phyloP scores from a whole-genome alignment of 2,888 invertebrate genomes.

The Graphium colonna region DNA sequence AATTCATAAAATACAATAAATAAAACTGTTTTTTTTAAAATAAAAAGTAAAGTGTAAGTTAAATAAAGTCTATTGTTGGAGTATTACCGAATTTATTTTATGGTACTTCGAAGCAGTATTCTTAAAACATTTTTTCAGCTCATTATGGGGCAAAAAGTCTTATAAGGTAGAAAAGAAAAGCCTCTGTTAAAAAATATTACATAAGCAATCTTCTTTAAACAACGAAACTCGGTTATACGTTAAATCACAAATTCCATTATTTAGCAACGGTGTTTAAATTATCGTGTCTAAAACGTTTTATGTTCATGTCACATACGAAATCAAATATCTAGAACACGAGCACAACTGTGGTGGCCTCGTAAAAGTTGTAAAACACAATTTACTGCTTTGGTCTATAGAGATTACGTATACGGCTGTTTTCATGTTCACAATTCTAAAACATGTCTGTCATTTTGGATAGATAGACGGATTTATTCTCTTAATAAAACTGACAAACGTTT shows the following conservation, averaged over 20 bases:
- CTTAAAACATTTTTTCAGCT: too few species aligned
- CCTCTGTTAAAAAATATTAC: too few species aligned
- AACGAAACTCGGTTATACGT: not conserved
- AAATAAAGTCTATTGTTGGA: too few species aligned
- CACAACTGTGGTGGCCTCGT: constrained; percentile 18
- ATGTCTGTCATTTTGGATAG: not conserved
- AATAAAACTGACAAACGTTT: not conserved
- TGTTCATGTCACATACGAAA: constrained; percentile 19
- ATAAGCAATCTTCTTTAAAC: too few species aligned
- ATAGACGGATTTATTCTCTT: not conserved
- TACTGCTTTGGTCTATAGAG: constrained; percentile 19
- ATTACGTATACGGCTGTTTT: constrained; percentile 14
- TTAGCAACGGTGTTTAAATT: not conserved
- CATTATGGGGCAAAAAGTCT: too few species aligned
- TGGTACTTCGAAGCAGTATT: too few species aligned
- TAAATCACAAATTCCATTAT: not conserved
- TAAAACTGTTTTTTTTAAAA: too few species aligned
- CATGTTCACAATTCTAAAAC: constrained; percentile 12
- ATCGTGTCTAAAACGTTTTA: constrained; percentile 11
- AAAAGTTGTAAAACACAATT: constrained; percentile 25
- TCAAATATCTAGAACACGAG: constrained; percentile 20
- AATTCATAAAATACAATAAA: too few species aligned
- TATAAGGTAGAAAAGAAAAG: too few species aligned
- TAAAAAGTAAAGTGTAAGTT: too few species aligned
- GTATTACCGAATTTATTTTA: too few species aligned